Evolutionary conservation across 2,113 vertebrate genomes (phyloP).

Genomic region (Hippotragus niger): DNA sequence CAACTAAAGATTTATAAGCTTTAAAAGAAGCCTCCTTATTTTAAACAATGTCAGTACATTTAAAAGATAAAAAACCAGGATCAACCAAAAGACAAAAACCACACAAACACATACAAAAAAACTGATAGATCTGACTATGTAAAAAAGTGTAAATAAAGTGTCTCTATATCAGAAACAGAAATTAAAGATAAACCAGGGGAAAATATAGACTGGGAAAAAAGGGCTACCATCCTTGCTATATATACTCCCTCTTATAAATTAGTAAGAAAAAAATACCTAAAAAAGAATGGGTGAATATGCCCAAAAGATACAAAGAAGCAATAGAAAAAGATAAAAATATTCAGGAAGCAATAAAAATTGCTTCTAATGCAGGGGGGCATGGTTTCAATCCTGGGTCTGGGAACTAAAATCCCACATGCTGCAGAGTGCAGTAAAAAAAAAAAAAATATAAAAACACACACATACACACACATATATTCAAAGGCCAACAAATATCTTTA

Average conservation of each 20-base stretch:
- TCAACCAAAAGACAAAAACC: neutral
- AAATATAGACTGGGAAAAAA: neutral
- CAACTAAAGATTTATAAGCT: neutral
- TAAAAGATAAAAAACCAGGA: neutral
- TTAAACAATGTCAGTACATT: neutral
- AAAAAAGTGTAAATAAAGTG: neutral
- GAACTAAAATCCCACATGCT: neutral
- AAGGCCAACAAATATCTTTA: neutral
- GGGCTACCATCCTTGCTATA: neutral
- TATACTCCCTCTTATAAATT: neutral
- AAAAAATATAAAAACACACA: neutral
- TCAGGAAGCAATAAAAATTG: neutral
- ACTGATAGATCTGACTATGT: neutral
- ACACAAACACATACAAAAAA: neutral
- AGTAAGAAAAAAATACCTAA: neutral
- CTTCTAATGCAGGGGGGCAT: neutral
- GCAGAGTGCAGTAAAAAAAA: fast-evolving
- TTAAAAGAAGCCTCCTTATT: neutral
- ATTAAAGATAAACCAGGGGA: neutral
- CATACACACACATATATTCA: neutral
- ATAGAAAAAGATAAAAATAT: neutral
- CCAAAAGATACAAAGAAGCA: neutral
- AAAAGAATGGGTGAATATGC: neutral
- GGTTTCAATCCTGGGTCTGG: neutral
- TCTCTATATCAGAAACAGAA: neutral